Evolutionary conservation across 2,113 vertebrate species (phyloP), one percentile per base, ranked within the genome.

Genomic region (Phycodurus eques): DNA sequence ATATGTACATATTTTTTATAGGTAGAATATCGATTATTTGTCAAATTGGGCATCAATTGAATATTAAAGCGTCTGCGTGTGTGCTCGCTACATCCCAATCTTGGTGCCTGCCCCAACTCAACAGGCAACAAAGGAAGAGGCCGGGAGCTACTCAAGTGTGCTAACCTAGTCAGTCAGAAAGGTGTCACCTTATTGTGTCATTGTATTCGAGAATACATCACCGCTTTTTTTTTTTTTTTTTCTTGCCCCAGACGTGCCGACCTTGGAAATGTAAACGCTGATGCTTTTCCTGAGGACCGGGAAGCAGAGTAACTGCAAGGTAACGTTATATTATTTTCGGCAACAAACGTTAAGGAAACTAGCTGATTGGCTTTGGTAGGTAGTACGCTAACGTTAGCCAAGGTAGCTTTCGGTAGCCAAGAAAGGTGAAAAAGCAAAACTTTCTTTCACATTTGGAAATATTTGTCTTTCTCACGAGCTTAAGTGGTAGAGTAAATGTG

Each of bases 91-190:
- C 59, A 61, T 61, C 31, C 57, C 15, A 19, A 8, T 61, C 14
- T 61, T 61, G 31, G 31, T 42, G 83, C 77, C 64, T 91, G 89
- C 90, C 92, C 91, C 75, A 92, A 91, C 92, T 92, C 92, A 93
- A 92, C 91, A 93, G 89, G 89, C 90, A 92, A 91, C 89, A 90
- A 88, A 88, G 88, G 83, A 90, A 85, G 78, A 87, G 87, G 83
- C 87, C 89, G 85, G 69, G 10, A 80, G 88, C 88, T 82, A 79
- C 81, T 66, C 63, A 83, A 88, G 75, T 86, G 82, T 78, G 88
- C 84, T 73, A 81, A 72, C 83, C 83, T 60, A 70, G 75, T 72
- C 65, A 72, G 75, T 71, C 62, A 74, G 68, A 78, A 49, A 82
- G 69, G 81, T 79, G 76, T 79, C 74, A 75, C 64, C 61, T 71